Evolutionary conservation across 2,888 invertebrate genomes (phyloP).

Genomic region (Didymodactylos carnosus): DNA sequence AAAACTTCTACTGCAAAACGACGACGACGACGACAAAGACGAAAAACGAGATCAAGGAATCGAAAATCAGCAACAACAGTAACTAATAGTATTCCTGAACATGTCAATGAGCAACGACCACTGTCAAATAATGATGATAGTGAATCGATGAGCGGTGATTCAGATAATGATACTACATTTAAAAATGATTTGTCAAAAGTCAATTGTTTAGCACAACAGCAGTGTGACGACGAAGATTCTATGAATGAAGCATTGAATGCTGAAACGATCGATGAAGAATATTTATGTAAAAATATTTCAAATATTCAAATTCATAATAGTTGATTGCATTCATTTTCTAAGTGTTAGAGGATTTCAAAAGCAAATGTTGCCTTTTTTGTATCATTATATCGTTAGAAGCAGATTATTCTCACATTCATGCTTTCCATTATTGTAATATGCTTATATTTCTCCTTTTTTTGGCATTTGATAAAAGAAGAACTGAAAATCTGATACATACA

Average conservation of each 20-base stretch:
- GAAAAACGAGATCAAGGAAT: not conserved
- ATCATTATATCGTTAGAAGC: too few species aligned
- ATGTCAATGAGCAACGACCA: not conserved
- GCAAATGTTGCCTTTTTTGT: too few species aligned
- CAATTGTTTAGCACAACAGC: not conserved
- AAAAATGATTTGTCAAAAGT: not conserved
- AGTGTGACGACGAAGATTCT: not conserved
- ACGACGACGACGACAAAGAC: not conserved
- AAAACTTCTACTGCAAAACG: not conserved
- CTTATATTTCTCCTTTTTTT: too few species aligned
- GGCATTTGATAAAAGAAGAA: too few species aligned
- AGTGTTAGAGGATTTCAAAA: too few species aligned
- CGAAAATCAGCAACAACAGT: not conserved
- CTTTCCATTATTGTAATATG: too few species aligned
- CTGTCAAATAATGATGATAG: not conserved
- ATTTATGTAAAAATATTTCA: not conserved
- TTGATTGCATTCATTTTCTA: too few species aligned
- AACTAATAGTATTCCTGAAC: not conserved
- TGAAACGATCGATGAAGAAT: not conserved
- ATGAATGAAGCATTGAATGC: not conserved
- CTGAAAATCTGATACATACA: too few species aligned
- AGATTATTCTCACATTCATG: too few species aligned
- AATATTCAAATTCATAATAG: too few species aligned
- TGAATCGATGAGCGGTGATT: not conserved
- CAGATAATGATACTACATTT: not conserved